Evolutionary conservation across 1,140 invertebrate species (phyloP).

Genomic region (Oppia nitens): DNA sequence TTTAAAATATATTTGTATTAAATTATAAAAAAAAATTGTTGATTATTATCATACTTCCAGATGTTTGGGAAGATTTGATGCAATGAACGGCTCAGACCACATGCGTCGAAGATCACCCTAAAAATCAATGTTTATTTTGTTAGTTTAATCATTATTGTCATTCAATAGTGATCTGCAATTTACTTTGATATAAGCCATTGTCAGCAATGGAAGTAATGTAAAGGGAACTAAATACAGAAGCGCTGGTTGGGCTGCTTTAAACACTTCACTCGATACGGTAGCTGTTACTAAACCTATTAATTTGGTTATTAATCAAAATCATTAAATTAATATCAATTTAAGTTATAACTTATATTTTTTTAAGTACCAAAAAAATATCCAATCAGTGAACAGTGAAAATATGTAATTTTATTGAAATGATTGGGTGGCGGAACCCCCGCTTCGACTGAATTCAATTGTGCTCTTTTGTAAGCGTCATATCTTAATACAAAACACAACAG

Average conservation of each 20-base stretch:
- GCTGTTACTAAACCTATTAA: constrained; percentile 68
- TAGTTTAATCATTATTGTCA: background rate
- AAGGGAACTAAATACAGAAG: constrained; percentile 92
- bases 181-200: constrained; percentile 95
- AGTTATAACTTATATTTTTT: background rate
- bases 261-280: constrained; percentile 88
- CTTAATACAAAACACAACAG: constrained; percentile 80
- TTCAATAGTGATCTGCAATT: constrained; percentile 8
- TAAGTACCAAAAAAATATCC: constrained; percentile 68
- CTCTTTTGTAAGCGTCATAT: constrained; percentile 92
- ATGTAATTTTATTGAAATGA: constrained; percentile 44
- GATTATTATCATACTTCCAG: constrained; percentile 51
- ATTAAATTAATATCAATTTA: constrained; percentile 3
- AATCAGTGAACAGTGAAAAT: constrained; percentile 95
- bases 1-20: background rate
- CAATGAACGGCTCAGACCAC: constrained; percentile 94
- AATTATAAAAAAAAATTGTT: too few relatives aligned
- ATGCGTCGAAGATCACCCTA: constrained; percentile 86
- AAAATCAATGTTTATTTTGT: background rate
- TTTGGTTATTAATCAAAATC: constrained; percentile 6
- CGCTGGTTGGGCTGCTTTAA: constrained; percentile 92
- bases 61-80: constrained; percentile 52
- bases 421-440: constrained; percentile 57
- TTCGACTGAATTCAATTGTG: constrained; percentile 40
- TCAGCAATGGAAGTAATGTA: constrained; percentile 79